These are phyloP conservation scores for Empis livida DNA, from an alignment of 2,888 invertebrate species.

Conservation along the genomic window DNA sequence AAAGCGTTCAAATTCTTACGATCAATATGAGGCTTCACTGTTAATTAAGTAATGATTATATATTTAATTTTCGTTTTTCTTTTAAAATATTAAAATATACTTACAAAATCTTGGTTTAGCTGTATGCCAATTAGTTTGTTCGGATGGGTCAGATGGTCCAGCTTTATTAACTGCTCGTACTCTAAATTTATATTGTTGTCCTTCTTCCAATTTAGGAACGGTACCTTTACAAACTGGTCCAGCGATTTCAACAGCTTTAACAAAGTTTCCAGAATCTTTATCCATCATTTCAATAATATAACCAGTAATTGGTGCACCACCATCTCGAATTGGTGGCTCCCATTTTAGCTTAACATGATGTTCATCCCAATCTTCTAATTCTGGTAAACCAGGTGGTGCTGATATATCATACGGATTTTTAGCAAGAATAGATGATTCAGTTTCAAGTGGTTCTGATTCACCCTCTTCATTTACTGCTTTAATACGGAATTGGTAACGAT, in stretches of 20 bases:
- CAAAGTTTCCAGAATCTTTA: slow-evolving; percentile 70
- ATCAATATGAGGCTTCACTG: slow-evolving; percentile 91
- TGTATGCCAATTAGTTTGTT: slow-evolving; percentile 83
- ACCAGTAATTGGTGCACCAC: slow-evolving; percentile 86
- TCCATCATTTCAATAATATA: slow-evolving; percentile 89
- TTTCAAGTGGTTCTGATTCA: slow-evolving; percentile 87
- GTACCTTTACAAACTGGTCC: slow-evolving; percentile 77
- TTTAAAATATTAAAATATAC: slow-evolving; percentile 29
- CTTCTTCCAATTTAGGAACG: slow-evolving; percentile 81
- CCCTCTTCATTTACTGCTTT: slow-evolving; percentile 96
- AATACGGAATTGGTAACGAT: slow-evolving; percentile 95
- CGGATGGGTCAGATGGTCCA: slow-evolving; percentile 83
- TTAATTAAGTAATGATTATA: slow-evolving; percentile 18
- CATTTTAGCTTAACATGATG: slow-evolving; percentile 82
- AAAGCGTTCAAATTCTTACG: slow-evolving; percentile 76
- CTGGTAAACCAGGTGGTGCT: slow-evolving; percentile 78
- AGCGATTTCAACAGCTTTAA: slow-evolving; percentile 72
- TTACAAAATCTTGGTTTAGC: slow-evolving; percentile 79
- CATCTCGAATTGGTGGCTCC: slow-evolving; percentile 81
- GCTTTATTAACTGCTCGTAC: slow-evolving; percentile 92
- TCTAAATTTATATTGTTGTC: slow-evolving; percentile 91
- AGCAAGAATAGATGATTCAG: slow-evolving; percentile 76
- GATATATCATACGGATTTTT: slow-evolving; percentile 95
- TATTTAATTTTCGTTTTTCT: slow-evolving; percentile 3
- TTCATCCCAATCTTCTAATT: slow-evolving; percentile 83